A percentile compares a stretch with the other conserved stretches of the same genome.
Conservation (phyloP, 2,113 vertebrate genomes). For the Mohoua ochrocephala region DNA sequence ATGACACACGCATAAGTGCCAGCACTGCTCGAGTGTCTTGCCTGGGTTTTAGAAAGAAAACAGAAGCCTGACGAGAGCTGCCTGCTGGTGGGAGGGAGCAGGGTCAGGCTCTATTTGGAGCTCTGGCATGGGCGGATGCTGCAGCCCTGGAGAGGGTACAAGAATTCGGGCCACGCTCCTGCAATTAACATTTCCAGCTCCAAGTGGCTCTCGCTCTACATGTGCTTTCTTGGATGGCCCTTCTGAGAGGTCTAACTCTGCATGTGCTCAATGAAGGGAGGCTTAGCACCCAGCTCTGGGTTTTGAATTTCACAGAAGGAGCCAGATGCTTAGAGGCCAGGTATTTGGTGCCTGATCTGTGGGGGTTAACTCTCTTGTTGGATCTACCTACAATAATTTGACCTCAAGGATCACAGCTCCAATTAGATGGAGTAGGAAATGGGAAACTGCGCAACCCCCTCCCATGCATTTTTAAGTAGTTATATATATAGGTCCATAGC, state of each 20-base stretch:
- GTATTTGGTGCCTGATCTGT: not conserved
- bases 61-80: not conserved
- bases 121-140: not conserved
- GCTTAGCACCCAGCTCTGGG: slow-evolving; percentile 16
- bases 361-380: not conserved
- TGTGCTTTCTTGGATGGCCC: slow-evolving; percentile 42
- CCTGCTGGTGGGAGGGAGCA: not conserved
- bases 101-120: slow-evolving; percentile 38
- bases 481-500: not conserved
- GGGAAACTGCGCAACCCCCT: not conserved
- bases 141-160: not conserved
- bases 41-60: slow-evolving; percentile 31
- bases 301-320: slow-evolving; percentile 56
- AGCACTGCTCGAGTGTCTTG: not conserved
- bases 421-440: not conserved
- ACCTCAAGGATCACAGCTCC: not conserved
- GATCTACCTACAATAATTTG: slow-evolving; percentile 33
- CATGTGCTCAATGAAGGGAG: not conserved
- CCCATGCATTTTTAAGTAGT: not conserved
- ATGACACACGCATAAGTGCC: not conserved
- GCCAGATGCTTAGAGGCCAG: slow-evolving; percentile 23
- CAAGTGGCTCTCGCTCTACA: not conserved
- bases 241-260: slow-evolving; percentile 42
- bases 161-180: slow-evolving; percentile 23
- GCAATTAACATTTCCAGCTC: slow-evolving; percentile 54